Evolutionary conservation across 2,113 vertebrate species (phyloP).

Genomic region (Ciconia stormi): DNA sequence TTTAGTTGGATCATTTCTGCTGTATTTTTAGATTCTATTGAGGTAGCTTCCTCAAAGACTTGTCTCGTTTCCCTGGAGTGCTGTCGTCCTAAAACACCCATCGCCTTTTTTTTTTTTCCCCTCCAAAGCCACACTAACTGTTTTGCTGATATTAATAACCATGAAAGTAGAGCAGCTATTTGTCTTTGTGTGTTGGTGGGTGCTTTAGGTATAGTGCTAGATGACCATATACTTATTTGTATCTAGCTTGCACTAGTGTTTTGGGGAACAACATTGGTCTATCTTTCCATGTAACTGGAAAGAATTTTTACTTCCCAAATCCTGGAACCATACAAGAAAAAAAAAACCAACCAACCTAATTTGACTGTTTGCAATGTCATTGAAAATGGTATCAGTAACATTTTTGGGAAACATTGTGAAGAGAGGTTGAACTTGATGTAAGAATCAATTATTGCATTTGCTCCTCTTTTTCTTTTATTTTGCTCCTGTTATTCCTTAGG

Average conservation of each 20-base stretch:
- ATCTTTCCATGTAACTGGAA: neutral
- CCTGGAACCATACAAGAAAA: neutral
- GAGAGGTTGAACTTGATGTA: neutral
- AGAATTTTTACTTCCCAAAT: neutral
- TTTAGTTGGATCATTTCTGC: neutral
- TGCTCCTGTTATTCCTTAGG: neutral
- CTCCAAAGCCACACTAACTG: neutral
- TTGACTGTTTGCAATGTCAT: neutral
- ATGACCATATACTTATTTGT: neutral
- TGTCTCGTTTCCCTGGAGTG: constrained; percentile 15
- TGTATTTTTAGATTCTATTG: constrained; percentile 53
- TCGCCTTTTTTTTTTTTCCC: neutral
- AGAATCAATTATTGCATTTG: neutral
- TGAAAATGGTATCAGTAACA: neutral
- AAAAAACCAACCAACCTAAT: neutral
- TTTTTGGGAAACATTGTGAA: neutral
- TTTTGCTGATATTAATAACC: constrained; percentile 40
- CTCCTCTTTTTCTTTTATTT: neutral
- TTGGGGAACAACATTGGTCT: neutral
- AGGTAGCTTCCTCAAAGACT: constrained; percentile 27
- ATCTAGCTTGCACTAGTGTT: neutral
- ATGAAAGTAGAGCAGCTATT: constrained; percentile 5
- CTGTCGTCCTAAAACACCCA: constrained; percentile 10
- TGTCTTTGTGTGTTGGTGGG: neutral
- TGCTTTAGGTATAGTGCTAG: neutral